Evolutionary conservation across 2,888 invertebrate genomes (phyloP).

Genomic region (Eledona agricola): DNA sequence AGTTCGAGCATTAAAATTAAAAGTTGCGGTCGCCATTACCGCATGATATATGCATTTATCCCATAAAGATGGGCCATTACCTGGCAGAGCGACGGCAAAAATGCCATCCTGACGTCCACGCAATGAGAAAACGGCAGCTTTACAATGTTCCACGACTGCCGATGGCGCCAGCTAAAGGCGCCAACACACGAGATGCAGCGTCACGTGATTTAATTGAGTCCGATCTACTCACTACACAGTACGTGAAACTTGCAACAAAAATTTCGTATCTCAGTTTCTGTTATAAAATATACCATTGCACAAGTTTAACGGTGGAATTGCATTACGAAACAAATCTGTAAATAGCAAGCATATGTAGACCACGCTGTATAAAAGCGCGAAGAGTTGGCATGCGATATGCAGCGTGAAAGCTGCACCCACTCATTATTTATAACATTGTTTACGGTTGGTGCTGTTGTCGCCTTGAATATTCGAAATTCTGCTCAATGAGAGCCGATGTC

Average conservation of each 20-base stretch:
- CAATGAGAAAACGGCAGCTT: conserved; percentile 24
- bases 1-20: conserved; percentile 24
- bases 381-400: conserved; percentile 13
- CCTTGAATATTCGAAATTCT: too few species aligned
- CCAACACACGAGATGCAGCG: conserved; percentile 17
- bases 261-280: too few species aligned
- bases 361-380: too few species aligned
- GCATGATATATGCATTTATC: conserved; percentile 27
- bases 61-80: conserved; percentile 29
- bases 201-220: too few species aligned
- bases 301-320: too few species aligned
- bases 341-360: too few species aligned
- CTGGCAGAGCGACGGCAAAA: conserved; percentile 22
- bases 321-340: too few species aligned
- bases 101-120: conserved; percentile 28
- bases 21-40: conserved; percentile 26
- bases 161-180: conserved; percentile 29
- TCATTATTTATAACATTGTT: conserved; percentile 12
- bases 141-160: conserved; percentile 16
- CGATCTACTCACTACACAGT: too few species aligned
- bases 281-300: too few species aligned
- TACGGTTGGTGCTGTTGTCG: too few species aligned
- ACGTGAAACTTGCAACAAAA: too few species aligned
- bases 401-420: conserved; percentile 19
- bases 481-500: too few species aligned